phyloP scores from a whole-genome alignment of 92 coral and sea anemone species.

The Phenganax marumi region DNA sequence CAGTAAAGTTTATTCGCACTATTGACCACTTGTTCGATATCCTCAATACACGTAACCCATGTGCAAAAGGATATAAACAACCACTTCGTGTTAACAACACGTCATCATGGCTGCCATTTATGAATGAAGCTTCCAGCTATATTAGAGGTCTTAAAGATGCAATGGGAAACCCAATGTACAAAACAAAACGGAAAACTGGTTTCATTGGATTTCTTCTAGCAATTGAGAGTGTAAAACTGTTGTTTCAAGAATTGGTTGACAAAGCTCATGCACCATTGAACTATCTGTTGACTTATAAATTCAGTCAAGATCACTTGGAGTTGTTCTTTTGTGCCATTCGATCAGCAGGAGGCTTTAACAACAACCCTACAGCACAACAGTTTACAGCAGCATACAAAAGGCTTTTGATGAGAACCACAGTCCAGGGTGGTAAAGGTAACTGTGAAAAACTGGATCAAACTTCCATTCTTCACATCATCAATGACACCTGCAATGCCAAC shows the following conservation, averaged over 20 bases:
- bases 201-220: neutral
- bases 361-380: neutral
- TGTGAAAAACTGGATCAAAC: neutral
- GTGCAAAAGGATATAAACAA: no score
- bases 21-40: constrained; percentile 18
- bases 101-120: constrained; percentile 10
- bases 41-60: no score
- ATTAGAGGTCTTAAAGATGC: neutral
- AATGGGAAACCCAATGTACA: neutral
- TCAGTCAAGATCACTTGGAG: no score
- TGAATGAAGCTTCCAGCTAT: neutral
- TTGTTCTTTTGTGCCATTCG: no score
- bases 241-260: constrained; percentile 2
- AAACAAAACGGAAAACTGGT: neutral
- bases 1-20: no score
- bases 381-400: constrained; percentile 17
- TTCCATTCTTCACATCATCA: neutral
- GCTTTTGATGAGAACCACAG: neutral
- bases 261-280: neutral
- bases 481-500: no score
- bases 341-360: no score
- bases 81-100: no score
- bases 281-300: constrained; percentile 9
- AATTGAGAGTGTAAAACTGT: neutral
- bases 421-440: neutral